Conservation (phyloP, 2,797 vertebrate genomes). For the Spea hammondii region DNA sequence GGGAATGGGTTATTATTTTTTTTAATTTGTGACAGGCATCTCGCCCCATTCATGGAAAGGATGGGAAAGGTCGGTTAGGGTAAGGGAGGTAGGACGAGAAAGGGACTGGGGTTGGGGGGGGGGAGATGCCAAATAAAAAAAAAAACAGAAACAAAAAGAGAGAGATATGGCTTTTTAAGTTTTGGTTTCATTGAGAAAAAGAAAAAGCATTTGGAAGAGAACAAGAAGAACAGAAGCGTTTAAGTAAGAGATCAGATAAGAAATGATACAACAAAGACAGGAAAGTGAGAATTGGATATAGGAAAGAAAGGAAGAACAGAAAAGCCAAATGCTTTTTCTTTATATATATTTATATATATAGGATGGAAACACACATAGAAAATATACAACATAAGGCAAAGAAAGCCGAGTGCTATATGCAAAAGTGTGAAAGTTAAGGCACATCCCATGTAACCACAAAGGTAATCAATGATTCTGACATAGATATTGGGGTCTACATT, state of each 20-base stretch:
- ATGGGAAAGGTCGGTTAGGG: conserved; percentile 54
- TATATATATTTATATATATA: conserved; percentile 54
- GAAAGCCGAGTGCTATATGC: conserved; percentile 49
- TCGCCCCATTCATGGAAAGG: conserved; percentile 47
- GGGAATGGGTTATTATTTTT: conserved; percentile 40
- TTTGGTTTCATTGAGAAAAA: conserved; percentile 53
- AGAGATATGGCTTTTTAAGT: conserved; percentile 45
- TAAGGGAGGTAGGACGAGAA: conserved; percentile 54
- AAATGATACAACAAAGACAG: not conserved
- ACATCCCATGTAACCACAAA: conserved; percentile 16
- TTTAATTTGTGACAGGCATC: conserved; percentile 75
- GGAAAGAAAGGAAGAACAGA: conserved; percentile 3
- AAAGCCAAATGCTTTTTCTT: conserved; percentile 53
- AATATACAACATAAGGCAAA: conserved; percentile 51
- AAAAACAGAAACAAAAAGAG: conserved; percentile 39
- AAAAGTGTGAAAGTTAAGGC: conserved; percentile 43
- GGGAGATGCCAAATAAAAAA: conserved; percentile 49
- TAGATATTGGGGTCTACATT: too few species aligned
- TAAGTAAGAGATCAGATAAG: not conserved
- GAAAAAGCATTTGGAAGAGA: conserved; percentile 50
- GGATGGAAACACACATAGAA: conserved; percentile 53
- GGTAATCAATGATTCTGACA: conserved; percentile 15
- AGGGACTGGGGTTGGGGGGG: conserved; percentile 39
- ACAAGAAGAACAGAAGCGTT: conserved; percentile 5
- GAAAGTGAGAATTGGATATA: not conserved